Conservation (phyloP, 1,140 invertebrate genomes). For the Drosophila kepulauana region DNA sequence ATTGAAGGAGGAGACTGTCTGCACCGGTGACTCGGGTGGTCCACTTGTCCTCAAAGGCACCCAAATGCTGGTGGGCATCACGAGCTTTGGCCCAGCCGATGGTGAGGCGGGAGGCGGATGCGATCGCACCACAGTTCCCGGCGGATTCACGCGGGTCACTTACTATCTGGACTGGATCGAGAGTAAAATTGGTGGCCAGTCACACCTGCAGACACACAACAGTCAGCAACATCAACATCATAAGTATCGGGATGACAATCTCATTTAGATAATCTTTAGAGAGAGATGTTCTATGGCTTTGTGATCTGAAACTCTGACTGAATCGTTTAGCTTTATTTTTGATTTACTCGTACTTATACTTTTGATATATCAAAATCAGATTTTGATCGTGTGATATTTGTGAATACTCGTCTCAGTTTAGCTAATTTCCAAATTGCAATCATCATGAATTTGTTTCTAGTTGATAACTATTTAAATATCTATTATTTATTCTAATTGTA, state of each 20-base stretch:
- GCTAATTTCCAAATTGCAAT: constrained; percentile 48
- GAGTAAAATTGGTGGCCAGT: constrained; percentile 68
- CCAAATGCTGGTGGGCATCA: constrained; percentile 77
- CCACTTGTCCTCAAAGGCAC: constrained; percentile 77
- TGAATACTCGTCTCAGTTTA: constrained; percentile 48
- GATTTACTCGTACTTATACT: background rate
- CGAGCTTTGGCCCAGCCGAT: constrained; percentile 80
- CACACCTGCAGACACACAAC: background rate
- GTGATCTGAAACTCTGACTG: constrained; percentile 55
- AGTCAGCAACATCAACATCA: constrained; percentile 37
- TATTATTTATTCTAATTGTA: constrained; percentile 77
- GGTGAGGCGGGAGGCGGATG: constrained; percentile 66
- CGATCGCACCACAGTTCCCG: constrained; percentile 73
- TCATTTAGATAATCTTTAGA: constrained; percentile 40
- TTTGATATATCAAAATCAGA: constrained; percentile 42
- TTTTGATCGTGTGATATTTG: constrained; percentile 72
- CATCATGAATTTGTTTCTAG: constrained; percentile 55
- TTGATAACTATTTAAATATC: constrained; percentile 67
- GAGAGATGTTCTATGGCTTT: constrained; percentile 9
- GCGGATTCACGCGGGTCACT: constrained; percentile 79
- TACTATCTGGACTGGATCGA: constrained; percentile 82
- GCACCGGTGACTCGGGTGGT: constrained; percentile 80
- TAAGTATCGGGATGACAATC: constrained; percentile 67
- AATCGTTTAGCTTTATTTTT: constrained; percentile 72
- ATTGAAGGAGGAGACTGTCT: constrained; percentile 76